Conservation (phyloP, 2,113 vertebrate genomes). For the Rhinolophus ferrumequinum region DNA sequence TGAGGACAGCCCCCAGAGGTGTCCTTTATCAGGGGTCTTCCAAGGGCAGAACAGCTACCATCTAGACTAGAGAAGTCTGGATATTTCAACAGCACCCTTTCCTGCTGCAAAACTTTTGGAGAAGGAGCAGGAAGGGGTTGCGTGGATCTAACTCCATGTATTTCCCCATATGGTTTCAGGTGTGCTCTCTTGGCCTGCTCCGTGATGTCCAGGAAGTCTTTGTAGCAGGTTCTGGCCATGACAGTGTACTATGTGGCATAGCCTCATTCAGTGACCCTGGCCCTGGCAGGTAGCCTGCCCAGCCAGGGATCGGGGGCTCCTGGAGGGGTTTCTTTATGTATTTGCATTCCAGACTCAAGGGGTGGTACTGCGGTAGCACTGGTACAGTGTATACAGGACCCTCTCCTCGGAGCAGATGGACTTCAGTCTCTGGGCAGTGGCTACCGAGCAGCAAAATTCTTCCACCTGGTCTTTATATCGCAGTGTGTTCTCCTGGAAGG, state of each 20-base stretch:
- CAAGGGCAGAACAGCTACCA: slow-evolving; percentile 29
- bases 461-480: slow-evolving; percentile 32
- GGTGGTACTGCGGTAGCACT: slow-evolving; percentile 84
- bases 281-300: slow-evolving; percentile 73
- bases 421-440: slow-evolving; percentile 64
- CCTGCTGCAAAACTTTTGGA: neutral
- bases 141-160: neutral
- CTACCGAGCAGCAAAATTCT: slow-evolving; percentile 47
- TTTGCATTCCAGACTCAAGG: slow-evolving; percentile 74
- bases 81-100: slow-evolving; percentile 24
- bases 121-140: neutral
- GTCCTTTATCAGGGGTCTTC: slow-evolving; percentile 12
- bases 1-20: neutral
- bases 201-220: slow-evolving; percentile 68
- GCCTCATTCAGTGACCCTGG: slow-evolving; percentile 65
- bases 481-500: slow-evolving; percentile 48
- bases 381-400: slow-evolving; percentile 82
- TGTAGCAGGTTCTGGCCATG: slow-evolving; percentile 74
- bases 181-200: neutral
- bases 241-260: neutral
- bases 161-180: slow-evolving; percentile 18
- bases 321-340: slow-evolving; percentile 46
- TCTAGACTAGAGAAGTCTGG: neutral
- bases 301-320: slow-evolving; percentile 62
- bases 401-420: slow-evolving; percentile 81